Evolutionary conservation across 2,113 vertebrate species (phyloP).

Genomic region (Suncus etruscus): DNA sequence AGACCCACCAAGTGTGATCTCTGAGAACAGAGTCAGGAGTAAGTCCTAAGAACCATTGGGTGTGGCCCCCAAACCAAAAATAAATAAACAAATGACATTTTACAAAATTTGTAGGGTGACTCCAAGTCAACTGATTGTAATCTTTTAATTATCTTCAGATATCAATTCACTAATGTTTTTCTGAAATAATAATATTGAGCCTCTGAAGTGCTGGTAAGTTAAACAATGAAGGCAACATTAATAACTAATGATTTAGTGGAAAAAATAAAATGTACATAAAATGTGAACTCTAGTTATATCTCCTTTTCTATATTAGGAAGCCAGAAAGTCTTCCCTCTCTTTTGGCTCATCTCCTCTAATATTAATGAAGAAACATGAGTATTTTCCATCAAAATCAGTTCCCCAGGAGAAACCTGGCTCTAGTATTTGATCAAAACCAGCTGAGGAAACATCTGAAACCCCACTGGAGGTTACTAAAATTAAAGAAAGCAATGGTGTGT

Average conservation of each 20-base stretch:
- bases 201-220: slow-evolving; percentile 7
- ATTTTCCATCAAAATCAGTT: slow-evolving; percentile 47
- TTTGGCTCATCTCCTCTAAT: neutral
- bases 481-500: neutral
- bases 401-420: neutral
- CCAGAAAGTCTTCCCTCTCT: neutral
- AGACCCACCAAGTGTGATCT: too few relatives aligned
- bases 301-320: slow-evolving; percentile 1
- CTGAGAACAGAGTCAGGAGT: too few relatives aligned
- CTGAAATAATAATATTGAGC: neutral
- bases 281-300: slow-evolving; percentile 4
- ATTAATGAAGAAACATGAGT: slow-evolving; percentile 33
- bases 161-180: neutral
- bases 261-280: slow-evolving; percentile 33
- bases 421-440: slow-evolving; percentile 42
- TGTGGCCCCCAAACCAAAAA: too few relatives aligned
- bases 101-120: neutral
- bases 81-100: neutral
- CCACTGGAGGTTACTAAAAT: slow-evolving; percentile 13
- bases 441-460: neutral
- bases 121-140: neutral
- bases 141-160: neutral
- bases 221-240: slow-evolving; percentile 29
- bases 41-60: too few relatives aligned
- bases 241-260: neutral